Conservation (phyloP, 2,888 invertebrate genomes). For the Epistrophe eligans region DNA sequence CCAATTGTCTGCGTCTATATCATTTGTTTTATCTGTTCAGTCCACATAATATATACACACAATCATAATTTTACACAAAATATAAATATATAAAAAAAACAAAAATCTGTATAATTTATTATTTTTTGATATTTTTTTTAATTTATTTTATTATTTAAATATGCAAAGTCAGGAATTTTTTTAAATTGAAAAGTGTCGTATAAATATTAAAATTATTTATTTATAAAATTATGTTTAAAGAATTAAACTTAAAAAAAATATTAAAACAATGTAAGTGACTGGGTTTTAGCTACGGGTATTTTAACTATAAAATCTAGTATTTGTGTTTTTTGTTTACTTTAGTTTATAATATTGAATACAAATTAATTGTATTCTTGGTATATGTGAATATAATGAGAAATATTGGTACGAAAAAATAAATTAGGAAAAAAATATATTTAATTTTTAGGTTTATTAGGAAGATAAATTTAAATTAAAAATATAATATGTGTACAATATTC, state of each 20-base stretch:
- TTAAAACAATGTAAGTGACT: no score
- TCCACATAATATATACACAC: slow-evolving; percentile 80
- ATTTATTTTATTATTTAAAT: slow-evolving; percentile 39
- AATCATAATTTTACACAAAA: slow-evolving; percentile 79
- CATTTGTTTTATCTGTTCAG: slow-evolving; percentile 87
- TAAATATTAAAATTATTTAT: slow-evolving; percentile 17
- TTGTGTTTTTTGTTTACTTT: no score
- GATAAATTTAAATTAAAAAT: no score
- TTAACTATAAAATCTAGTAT: no score
- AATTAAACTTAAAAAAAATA: background rate
- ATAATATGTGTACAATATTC: no score
- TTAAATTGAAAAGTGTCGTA: slow-evolving; percentile 53
- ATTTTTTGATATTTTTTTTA: slow-evolving; percentile 57
- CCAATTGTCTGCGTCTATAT: slow-evolving; percentile 92
- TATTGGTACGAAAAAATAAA: no score
- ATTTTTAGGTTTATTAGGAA: no score
- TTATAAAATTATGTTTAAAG: background rate
- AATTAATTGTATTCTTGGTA: no score
- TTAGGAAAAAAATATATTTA: no score
- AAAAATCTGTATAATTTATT: slow-evolving; percentile 71
- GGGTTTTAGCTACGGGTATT: no score
- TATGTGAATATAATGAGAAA: no score
- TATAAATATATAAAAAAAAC: slow-evolving; percentile 76
- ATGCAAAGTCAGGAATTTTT: slow-evolving; percentile 29
- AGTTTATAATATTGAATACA: no score